These are phyloP conservation scores for Manis pentadactyla DNA, from an alignment of 2,797 vertebrate genomes.

Conservation along the genomic window DNA sequence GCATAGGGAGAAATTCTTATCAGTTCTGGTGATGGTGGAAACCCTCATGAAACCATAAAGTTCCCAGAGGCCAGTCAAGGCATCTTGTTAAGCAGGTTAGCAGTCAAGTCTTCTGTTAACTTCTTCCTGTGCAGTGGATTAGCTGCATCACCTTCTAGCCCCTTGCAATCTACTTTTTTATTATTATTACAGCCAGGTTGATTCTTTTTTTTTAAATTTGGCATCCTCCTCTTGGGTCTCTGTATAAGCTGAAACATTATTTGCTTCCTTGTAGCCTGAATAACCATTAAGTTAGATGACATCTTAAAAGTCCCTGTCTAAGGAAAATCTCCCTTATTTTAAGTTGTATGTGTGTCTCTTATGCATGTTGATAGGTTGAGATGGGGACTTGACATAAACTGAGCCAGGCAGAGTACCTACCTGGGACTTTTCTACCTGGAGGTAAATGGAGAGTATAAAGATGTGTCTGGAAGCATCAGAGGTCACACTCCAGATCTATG, in stretches of 20 bases:
- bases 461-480: neutral
- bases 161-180: neutral
- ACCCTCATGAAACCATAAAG: neutral
- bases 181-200: neutral
- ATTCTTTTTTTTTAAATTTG: neutral
- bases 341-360: neutral
- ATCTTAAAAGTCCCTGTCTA: neutral
- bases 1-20: neutral
- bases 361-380: neutral
- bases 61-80: neutral
- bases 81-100: neutral
- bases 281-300: neutral
- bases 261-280: neutral
- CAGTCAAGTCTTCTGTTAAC: neutral
- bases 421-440: neutral
- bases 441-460: neutral
- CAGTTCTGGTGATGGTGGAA: neutral
- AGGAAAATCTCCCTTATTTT: neutral
- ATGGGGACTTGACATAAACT: neutral
- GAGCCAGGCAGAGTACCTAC: neutral
- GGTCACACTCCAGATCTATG: neutral
- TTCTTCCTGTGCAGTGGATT: neutral
- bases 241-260: neutral
- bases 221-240: neutral
- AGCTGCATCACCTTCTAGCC: neutral